Evolutionary conservation across 2,888 invertebrate genomes (phyloP).

Genomic region (Marronus borbonicus): DNA sequence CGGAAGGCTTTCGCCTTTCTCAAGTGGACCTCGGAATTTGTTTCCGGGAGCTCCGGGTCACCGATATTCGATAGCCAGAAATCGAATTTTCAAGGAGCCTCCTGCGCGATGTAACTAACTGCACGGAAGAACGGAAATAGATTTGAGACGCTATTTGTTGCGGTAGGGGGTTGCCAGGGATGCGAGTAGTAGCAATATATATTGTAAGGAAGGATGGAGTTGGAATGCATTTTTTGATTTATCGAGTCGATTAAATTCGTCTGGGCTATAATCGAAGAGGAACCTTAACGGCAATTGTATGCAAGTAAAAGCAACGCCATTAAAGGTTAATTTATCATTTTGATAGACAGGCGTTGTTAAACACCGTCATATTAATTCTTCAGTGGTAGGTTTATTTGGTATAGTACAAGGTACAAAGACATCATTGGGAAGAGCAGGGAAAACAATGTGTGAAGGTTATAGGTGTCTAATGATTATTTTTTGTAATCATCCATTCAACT

Average conservation of each 20-base stretch:
- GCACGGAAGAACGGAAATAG: slow-evolving; percentile 37
- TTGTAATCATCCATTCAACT: too few relatives aligned
- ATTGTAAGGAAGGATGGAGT: slow-evolving; percentile 5
- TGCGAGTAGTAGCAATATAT: slow-evolving; percentile 8
- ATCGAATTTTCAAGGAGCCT: slow-evolving; percentile 39
- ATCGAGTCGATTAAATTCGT: slow-evolving; percentile 17
- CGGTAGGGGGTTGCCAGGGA: slow-evolving; percentile 24
- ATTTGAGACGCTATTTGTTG: slow-evolving; percentile 32
- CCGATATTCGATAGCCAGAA: slow-evolving; percentile 37
- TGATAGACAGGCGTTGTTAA: too few relatives aligned
- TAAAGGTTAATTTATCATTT: too few relatives aligned
- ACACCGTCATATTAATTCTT: too few relatives aligned
- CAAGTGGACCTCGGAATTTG: slow-evolving; percentile 40
- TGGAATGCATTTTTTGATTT: slow-evolving; percentile 37
- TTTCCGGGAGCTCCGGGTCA: slow-evolving; percentile 36
- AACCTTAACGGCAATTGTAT: too few relatives aligned
- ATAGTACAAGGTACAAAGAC: too few relatives aligned
- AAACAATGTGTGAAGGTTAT: too few relatives aligned
- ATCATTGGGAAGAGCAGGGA: too few relatives aligned
- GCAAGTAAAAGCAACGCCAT: too few relatives aligned
- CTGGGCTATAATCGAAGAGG: neutral
- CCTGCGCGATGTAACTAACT: slow-evolving; percentile 26
- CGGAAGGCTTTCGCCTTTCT: slow-evolving; percentile 29
- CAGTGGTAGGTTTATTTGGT: too few relatives aligned
- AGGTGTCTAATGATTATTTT: too few relatives aligned